A percentile compares a stretch with the other conserved stretches of the same genome.
phyloP scores from a whole-genome alignment of 35 echinoderm and acorn worm species.

The Ophiothrix spiculata region DNA sequence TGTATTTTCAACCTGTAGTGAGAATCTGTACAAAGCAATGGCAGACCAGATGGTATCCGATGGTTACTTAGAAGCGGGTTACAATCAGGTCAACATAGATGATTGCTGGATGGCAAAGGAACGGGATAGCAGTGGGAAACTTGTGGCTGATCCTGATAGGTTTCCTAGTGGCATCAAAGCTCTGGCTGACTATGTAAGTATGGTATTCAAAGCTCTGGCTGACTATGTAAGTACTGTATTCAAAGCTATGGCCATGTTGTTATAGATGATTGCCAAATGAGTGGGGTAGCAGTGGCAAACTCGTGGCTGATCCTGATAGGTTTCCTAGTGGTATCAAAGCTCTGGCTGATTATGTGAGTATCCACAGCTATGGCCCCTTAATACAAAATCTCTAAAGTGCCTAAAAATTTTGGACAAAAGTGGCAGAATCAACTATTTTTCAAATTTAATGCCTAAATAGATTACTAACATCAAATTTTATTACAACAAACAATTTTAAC shows the following conservation, averaged over 20 bases:
- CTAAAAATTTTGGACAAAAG: too few species aligned
- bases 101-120: constrained; percentile 83
- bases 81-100: constrained; percentile 96
- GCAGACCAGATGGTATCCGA: constrained; percentile 80
- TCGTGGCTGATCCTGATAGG: constrained; percentile 76
- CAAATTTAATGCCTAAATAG: too few species aligned
- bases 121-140: constrained; percentile 64
- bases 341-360: constrained; percentile 96
- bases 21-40: constrained; percentile 84
- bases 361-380: constrained; percentile 85
- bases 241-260: constrained; percentile 89
- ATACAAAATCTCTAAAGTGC: too few species aligned
- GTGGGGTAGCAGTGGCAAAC: constrained; percentile 62
- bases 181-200: constrained; percentile 93
- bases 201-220: constrained; percentile 86
- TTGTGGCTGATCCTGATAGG: constrained; percentile 79
- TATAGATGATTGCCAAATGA: constrained; percentile 90
- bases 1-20: too few species aligned
- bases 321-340: constrained; percentile 95
- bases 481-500: too few species aligned
- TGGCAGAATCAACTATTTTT: too few species aligned
- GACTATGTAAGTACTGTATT: constrained; percentile 81
- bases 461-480: too few species aligned
- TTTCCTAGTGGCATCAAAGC: constrained; percentile 95
- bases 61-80: constrained; percentile 86